Conservation (phyloP, 1,140 invertebrate genomes). For the Microplitis mediator region DNA sequence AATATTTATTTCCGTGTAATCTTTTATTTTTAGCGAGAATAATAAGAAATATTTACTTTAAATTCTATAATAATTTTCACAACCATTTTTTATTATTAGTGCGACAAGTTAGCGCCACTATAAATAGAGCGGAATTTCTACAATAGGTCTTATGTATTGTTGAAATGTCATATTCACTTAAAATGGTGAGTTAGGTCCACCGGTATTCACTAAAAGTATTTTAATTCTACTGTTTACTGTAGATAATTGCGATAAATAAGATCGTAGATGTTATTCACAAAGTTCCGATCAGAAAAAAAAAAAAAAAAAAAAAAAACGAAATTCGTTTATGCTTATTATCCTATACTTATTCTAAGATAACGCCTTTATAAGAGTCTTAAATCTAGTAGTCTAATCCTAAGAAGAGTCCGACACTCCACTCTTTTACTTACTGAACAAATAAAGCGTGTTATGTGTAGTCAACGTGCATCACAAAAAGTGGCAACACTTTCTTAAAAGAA, state of each 20-base stretch:
- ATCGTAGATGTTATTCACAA: background rate
- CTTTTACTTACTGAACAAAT: background rate
- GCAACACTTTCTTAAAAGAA: background rate
- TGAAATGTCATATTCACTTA: too few species aligned
- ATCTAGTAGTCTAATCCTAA: constrained; percentile 37
- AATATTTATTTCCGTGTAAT: too few species aligned
- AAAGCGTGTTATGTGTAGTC: too few species aligned
- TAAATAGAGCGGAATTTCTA: too few species aligned
- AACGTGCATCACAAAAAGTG: background rate
- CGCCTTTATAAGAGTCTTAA: constrained; percentile 29
- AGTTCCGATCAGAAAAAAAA: background rate
- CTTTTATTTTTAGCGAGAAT: too few species aligned
- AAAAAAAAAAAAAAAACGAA: constrained; percentile 40
- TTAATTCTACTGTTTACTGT: too few species aligned
- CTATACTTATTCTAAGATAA: constrained; percentile 49
- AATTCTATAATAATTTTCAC: too few species aligned
- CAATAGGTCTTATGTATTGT: too few species aligned
- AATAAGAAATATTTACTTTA: too few species aligned
- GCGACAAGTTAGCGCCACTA: too few species aligned
- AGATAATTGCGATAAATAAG: constrained; percentile 43
- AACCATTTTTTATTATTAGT: too few species aligned
- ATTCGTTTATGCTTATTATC: constrained; percentile 41
- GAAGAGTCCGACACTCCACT: constrained; percentile 18
- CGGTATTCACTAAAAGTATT: background rate
- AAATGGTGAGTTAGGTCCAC: too few species aligned